Evolutionary conservation across 2,113 vertebrate species (phyloP), one percentile per base, ranked within the genome.

Genomic region (Hippopotamus amphibius): DNA sequence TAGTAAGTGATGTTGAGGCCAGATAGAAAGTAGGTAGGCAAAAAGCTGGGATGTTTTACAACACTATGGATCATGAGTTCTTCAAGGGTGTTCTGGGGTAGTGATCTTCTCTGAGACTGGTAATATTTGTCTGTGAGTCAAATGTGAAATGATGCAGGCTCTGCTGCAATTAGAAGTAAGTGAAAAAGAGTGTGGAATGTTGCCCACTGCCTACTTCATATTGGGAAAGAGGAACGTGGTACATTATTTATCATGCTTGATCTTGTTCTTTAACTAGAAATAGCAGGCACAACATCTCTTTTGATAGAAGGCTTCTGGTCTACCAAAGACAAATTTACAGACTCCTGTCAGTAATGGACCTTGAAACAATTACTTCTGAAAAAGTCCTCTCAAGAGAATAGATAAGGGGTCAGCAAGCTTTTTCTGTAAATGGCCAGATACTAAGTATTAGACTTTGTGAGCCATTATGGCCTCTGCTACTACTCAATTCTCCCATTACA

Each of bases 211-310:
- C 17, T 33, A 43, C 33, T 85, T 94, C n/a, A 82, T 22, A 50
- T 41, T 96, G 41, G 4, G 13, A 61, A 28, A 71, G 21, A 55
- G 6, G 11, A 80, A 85, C n/a, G 61, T 68, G 14, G 53, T 83
- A 76, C 0, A n/a, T 84, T 79, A 63, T 50, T 92, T 72, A 30
- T 71, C 15, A 65, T 69, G 30, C 3, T 43, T 91, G 43, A 84
- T 72, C 79, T 93, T 95, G n/a, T 90, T 93, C 28, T 68, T 80
- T 19, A 93, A 55, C 17, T 74, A 81, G 50, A 81, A 90, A 66
- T 83, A 90, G 6, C 30, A 95, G 33, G 6, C 30, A 90, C 9
- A 93, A 41, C 41, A 84, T 88, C 7, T 2, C 26, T 61, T 80
- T 96, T 95, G 28, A 74, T 26, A 33, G 53, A 72, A 80, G 13